Percentiles rank a stretch among this genome's conserved stretches.
phyloP scores from a whole-genome alignment of 2,888 invertebrate genomes.

The Crematogaster levior region DNA sequence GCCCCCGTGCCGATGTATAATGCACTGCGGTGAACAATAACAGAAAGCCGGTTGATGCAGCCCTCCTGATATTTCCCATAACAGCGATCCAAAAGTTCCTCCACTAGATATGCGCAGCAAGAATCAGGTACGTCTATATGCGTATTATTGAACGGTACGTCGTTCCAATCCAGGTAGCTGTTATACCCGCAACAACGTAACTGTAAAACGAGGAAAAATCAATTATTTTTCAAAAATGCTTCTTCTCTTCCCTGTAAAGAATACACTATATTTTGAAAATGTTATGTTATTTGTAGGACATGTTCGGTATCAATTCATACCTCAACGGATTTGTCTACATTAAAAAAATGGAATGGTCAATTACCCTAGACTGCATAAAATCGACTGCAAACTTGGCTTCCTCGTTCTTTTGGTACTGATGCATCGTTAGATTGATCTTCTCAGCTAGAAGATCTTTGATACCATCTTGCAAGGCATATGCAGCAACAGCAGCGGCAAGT shows the following conservation, averaged over 20 bases:
- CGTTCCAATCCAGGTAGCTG: constrained; percentile 84
- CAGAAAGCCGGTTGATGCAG: constrained; percentile 88
- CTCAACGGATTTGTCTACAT: background rate
- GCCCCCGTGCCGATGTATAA: constrained; percentile 91
- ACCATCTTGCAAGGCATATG: constrained; percentile 86
- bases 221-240: background rate
- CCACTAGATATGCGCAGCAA: constrained; percentile 87
- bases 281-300: background rate
- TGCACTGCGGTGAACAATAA: constrained; percentile 90
- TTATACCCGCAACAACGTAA: constrained; percentile 85
- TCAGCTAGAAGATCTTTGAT: constrained; percentile 83
- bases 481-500: constrained; percentile 87
- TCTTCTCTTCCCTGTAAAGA: background rate
- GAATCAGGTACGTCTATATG: constrained; percentile 87
- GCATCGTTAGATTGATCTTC: constrained; percentile 86
- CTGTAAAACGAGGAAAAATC: constrained; percentile 71
- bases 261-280: background rate
- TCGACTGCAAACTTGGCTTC: constrained; percentile 87
- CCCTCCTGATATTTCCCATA: constrained; percentile 86
- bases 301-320: background rate
- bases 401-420: constrained; percentile 83
- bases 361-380: constrained; percentile 88
- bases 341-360: background rate
- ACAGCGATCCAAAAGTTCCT: constrained; percentile 68
- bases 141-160: constrained; percentile 85